A percentile compares a stretch with the other conserved stretches of the same genome.
Conservation (phyloP, 2,888 invertebrate species). For the Perizoma flavofasciatum region DNA sequence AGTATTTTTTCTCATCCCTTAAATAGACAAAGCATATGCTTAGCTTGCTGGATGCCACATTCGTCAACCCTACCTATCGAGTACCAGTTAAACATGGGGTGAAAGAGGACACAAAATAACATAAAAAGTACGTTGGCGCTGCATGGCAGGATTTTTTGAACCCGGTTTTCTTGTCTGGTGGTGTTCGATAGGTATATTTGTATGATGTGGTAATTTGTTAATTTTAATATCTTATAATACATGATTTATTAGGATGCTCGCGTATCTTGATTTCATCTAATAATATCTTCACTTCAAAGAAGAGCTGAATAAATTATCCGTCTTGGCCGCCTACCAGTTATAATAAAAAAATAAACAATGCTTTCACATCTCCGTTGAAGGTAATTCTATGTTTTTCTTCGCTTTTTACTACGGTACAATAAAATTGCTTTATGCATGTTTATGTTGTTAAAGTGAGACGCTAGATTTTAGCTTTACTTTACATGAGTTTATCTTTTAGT, state of each 20-base stretch:
- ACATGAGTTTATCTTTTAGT: neutral
- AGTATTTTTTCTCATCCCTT: no score
- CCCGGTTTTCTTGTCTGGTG: no score
- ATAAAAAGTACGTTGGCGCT: no score
- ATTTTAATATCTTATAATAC: neutral
- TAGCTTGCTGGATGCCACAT: no score
- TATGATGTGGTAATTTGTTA: neutral
- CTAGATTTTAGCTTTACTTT: neutral
- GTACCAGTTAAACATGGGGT: no score
- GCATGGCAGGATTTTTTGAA: no score
- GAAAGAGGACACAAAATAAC: no score
- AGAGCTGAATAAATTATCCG: constrained; percentile 37
- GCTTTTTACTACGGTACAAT: constrained; percentile 30
- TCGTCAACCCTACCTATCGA: no score
- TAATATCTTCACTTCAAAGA: constrained; percentile 37
- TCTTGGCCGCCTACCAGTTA: constrained; percentile 35
- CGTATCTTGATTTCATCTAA: constrained; percentile 13
- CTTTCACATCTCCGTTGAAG: constrained; percentile 30
- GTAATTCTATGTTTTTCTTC: constrained; percentile 26
- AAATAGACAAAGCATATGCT: no score
- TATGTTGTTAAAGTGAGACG: constrained; percentile 4
- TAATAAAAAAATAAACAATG: constrained; percentile 38
- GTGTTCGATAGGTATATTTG: no score
- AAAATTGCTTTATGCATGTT: constrained; percentile 27
- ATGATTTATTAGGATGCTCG: neutral